Conservation (phyloP, 2,888 invertebrate species). For the Chelonus formosanus region DNA sequence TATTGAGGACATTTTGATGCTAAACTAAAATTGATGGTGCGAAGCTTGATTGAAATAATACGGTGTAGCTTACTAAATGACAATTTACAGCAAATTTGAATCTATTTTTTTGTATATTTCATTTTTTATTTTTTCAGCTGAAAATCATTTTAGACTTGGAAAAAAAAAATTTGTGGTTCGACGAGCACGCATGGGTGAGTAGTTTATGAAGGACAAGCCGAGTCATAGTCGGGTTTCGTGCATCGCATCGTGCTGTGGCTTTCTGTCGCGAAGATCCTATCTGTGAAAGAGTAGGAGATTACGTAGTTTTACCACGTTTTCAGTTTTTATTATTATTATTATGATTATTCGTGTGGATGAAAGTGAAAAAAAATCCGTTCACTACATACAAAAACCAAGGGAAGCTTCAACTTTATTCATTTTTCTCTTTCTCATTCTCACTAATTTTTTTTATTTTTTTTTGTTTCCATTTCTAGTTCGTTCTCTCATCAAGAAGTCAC, state of each 20-base stretch:
- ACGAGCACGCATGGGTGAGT: constrained; percentile 6
- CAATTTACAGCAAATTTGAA: constrained; percentile 15
- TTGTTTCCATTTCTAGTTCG: constrained; percentile 8
- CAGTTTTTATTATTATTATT: constrained; percentile 47
- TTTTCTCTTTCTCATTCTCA: neutral
- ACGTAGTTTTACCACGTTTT: constrained; percentile 62
- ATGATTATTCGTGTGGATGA: constrained; percentile 22
- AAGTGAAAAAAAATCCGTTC: constrained; percentile 36
- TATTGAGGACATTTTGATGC: constrained; percentile 16
- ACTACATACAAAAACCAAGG: neutral
- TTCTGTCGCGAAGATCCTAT: constrained; percentile 48
- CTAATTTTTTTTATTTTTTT: constrained; percentile 12
- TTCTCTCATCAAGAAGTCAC: constrained; percentile 44
- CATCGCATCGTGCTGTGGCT: constrained; percentile 35
- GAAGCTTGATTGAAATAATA: constrained; percentile 31
- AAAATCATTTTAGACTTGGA: constrained; percentile 3
- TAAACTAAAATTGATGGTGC: constrained; percentile 22
- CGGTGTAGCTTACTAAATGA: neutral
- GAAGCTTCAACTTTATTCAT: neutral
- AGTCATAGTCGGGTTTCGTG: constrained; percentile 38
- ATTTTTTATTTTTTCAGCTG: neutral
- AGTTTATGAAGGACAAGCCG: constrained; percentile 32
- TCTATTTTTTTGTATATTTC: constrained; percentile 16
- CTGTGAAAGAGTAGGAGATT: constrained; percentile 53
- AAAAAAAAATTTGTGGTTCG: neutral